Evolutionary conservation across 2,888 invertebrate species (phyloP).

Genomic region (Eupithecia abbreviata): DNA sequence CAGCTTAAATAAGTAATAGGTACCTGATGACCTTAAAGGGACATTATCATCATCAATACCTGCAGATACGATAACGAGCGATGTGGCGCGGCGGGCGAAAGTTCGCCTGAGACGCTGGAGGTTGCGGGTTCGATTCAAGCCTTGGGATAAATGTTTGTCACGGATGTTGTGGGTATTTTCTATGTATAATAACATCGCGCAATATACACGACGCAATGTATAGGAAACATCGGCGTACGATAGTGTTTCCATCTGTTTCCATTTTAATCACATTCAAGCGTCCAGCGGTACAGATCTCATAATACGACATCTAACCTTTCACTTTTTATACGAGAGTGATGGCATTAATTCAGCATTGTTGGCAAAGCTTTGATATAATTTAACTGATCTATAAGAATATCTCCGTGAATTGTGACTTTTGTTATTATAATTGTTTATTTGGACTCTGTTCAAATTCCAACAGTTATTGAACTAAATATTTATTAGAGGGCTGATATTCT

Average conservation of each 20-base stretch:
- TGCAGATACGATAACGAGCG: not conserved
- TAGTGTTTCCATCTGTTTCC: too few relatives aligned
- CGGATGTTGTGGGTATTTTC: too few relatives aligned
- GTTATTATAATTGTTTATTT: slow-evolving; percentile 25
- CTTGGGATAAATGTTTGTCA: too few relatives aligned
- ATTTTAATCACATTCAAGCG: too few relatives aligned
- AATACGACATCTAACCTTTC: not conserved
- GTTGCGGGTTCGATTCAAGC: too few relatives aligned
- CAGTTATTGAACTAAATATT: not conserved
- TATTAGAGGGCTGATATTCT: slow-evolving; percentile 2
- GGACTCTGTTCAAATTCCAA: slow-evolving; percentile 31
- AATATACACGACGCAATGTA: too few relatives aligned
- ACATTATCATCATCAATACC: not conserved
- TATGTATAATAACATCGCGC: too few relatives aligned
- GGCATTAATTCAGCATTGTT: slow-evolving; percentile 28
- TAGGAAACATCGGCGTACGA: too few relatives aligned
- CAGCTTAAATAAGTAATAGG: too few relatives aligned
- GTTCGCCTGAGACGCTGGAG: too few relatives aligned
- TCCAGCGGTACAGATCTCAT: too few relatives aligned
- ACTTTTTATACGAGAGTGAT: not conserved
- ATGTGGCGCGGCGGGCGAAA: too few relatives aligned
- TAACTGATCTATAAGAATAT: slow-evolving; percentile 20
- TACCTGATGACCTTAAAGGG: not conserved
- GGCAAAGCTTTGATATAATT: slow-evolving; percentile 35
- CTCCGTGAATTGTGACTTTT: slow-evolving; percentile 23